Evolutionary conservation across 2,113 vertebrate genomes (phyloP).

Genomic region (Excalfactoria chinensis): DNA sequence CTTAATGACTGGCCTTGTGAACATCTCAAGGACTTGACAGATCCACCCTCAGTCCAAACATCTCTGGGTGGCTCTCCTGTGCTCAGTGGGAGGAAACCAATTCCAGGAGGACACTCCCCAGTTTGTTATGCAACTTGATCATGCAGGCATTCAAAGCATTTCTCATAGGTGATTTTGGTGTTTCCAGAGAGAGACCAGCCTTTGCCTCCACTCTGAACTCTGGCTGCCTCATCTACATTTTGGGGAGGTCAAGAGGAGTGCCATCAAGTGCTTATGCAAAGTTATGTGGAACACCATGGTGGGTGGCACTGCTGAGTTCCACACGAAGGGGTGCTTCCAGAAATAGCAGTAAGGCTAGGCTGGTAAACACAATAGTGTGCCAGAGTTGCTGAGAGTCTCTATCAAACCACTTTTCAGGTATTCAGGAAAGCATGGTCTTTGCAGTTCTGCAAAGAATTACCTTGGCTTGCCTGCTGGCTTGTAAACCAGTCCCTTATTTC

Average conservation of each 20-base stretch:
- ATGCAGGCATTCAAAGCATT: background rate
- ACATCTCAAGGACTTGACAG: background rate
- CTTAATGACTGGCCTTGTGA: background rate
- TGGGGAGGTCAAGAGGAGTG: background rate
- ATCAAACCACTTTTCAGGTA: background rate
- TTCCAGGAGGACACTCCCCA: background rate
- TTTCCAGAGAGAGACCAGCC: background rate
- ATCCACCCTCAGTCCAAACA: conserved; percentile 7
- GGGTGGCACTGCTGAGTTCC: background rate
- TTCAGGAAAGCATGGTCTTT: background rate
- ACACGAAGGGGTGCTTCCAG: background rate
- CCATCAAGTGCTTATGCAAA: background rate
- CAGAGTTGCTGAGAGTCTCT: background rate
- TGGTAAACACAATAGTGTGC: background rate
- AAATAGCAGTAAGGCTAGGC: background rate
- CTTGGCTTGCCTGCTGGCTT: background rate
- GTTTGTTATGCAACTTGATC: background rate
- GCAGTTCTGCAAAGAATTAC: background rate
- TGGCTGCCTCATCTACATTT: background rate
- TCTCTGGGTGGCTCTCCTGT: background rate
- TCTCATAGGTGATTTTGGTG: background rate
- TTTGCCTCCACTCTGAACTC: background rate
- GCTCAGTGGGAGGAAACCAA: background rate
- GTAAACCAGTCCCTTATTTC: background rate
- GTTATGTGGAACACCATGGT: background rate